phyloP scores from a whole-genome alignment of 2,888 invertebrate genomes.

The Dryococelus australis region DNA sequence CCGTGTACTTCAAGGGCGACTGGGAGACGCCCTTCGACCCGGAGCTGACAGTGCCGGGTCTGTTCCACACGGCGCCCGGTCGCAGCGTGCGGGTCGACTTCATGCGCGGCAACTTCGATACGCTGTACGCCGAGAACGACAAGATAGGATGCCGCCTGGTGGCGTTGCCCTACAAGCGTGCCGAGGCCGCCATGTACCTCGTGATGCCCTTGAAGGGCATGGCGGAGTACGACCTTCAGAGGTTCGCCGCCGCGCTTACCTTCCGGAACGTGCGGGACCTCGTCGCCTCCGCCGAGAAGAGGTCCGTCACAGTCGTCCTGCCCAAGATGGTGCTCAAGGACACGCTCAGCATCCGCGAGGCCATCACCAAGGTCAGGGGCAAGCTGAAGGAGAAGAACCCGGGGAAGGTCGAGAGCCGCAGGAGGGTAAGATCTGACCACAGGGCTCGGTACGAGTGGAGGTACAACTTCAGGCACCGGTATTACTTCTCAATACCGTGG shows the following conservation, averaged over 20 bases:
- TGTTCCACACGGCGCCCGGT: slow-evolving; percentile 51
- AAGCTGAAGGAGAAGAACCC: slow-evolving; percentile 24
- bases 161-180: slow-evolving; percentile 59
- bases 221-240: slow-evolving; percentile 42
- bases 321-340: slow-evolving; percentile 55
- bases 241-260: slow-evolving; percentile 50
- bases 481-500: background rate
- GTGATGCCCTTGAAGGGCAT: slow-evolving; percentile 17
- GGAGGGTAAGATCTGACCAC: background rate
- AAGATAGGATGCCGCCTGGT: slow-evolving; percentile 56
- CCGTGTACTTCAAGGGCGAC: slow-evolving; percentile 59
- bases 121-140: slow-evolving; percentile 53
- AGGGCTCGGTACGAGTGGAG: background rate
- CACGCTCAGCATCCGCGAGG: slow-evolving; percentile 53
- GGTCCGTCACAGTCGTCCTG: slow-evolving; percentile 46
- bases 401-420: slow-evolving; percentile 17
- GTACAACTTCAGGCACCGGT: slow-evolving; percentile 5
- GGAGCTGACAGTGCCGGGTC: slow-evolving; percentile 53
- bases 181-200: slow-evolving; percentile 58
- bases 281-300: slow-evolving; percentile 47
- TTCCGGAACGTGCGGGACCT: slow-evolving; percentile 51
- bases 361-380: slow-evolving; percentile 37
- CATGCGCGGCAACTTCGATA: slow-evolving; percentile 54
- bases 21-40: slow-evolving; percentile 60
- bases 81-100: slow-evolving; percentile 51